Evolutionary conservation across 2,888 invertebrate species (phyloP).

Genomic region (Tenthredo distinguenda): DNA sequence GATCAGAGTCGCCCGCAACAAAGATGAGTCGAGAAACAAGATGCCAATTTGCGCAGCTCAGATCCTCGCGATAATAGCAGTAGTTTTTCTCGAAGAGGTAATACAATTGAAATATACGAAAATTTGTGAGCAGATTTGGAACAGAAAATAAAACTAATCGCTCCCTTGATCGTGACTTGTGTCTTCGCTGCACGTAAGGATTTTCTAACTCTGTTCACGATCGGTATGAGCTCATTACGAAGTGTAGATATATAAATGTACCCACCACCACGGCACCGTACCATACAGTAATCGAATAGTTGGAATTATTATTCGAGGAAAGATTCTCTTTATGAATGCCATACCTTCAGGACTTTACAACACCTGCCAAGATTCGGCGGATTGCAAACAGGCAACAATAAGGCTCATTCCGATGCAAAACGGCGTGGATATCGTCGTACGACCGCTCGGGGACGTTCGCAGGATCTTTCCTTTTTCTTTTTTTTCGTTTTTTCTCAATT

Average conservation of each 20-base stretch:
- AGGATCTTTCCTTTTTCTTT: not conserved
- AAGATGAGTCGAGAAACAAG: conserved; percentile 3
- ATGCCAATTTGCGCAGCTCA: not conserved
- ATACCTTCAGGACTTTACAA: conserved; percentile 67
- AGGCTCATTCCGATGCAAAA: conserved; percentile 71
- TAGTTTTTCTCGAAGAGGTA: too few species aligned
- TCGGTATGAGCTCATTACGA: not conserved
- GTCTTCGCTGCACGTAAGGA: too few species aligned
- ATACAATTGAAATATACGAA: too few species aligned
- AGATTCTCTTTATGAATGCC: conserved; percentile 61
- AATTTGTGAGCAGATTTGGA: too few species aligned
- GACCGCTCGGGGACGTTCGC: conserved; percentile 10
- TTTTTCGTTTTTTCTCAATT: not conserved
- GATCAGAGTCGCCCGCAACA: not conserved
- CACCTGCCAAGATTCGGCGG: conserved; percentile 68
- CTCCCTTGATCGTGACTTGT: too few species aligned
- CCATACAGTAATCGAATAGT: conserved; percentile 30
- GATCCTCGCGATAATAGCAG: not conserved
- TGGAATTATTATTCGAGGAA: conserved; percentile 50
- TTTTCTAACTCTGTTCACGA: too few species aligned
- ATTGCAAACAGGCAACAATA: conserved; percentile 69
- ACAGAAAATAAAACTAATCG: too few species aligned
- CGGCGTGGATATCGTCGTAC: conserved; percentile 55
- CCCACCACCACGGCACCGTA: not conserved
- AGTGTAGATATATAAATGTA: not conserved